Base-by-base conservation (phyloP, 2,113 vertebrate species). In the Xiphias gladius region DNA sequence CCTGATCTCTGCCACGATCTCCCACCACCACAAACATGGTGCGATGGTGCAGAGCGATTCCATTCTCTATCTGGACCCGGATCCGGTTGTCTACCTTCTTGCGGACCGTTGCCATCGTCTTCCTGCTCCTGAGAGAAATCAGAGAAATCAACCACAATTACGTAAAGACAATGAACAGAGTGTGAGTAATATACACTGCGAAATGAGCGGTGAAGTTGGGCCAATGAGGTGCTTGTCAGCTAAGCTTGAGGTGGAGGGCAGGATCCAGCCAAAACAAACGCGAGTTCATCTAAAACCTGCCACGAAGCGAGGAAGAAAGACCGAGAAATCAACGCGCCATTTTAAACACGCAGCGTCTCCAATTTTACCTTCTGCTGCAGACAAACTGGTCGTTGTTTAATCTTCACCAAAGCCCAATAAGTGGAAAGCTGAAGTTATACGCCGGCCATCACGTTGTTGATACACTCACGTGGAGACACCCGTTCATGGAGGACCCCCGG, bases 61-160 rank as follows among this genome's bases (percentile, higher is more conserved):
- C 98, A 88, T 99, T 99, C 94, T 99, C 98, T n/a, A 99, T 99
- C 83, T 97, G 97, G 22, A 99, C 96, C 6, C 98, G 96, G 73
- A 99, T 96, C 32, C 98, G 96, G 89, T 99, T 99, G 83, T 99
- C 98, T 5, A 99, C 94, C 88, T 99, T 99, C 85, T 98, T 98
- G 69, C 98, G 96, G 83, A 97, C 94, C 85, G 98, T 99, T 67
- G 91, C 94, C 94, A 95, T 94, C 11, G 30, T 89, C 24, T 76
- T 12, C n/a, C 43, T 72, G 61, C 41, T 8, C 8, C 70, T 17
- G 39, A 52, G 8, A 48, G 5, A 52, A 35, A 30, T 9, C 0
- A n/a, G 7, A 32, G 2, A 48, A n/a, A 28, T 41, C 54, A 58
- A 0, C 26, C 13, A 28, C 7, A 48, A 4, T 3, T 1, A 16